A percentile compares a stretch with the other conserved stretches of the same genome.
Evolutionary conservation across 64 coral and sea anemone genomes (phyloP).

Genomic region (Platygyra sinensis): DNA sequence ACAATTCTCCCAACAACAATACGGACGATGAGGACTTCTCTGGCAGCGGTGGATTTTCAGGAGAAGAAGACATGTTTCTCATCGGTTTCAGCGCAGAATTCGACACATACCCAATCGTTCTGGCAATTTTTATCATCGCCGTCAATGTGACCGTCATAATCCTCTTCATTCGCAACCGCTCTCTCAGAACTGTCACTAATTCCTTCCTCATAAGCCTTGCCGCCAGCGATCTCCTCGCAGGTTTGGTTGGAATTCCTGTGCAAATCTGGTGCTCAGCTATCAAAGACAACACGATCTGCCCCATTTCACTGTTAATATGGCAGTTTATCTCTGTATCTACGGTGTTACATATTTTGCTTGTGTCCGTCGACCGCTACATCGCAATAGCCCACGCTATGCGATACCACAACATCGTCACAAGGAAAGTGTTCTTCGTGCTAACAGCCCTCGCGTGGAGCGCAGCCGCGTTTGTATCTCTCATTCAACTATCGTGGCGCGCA

Average conservation of each 20-base stretch:
- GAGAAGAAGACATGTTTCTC: constrained; percentile 13
- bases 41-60: constrained; percentile 6
- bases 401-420: constrained; percentile 54
- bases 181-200: constrained; percentile 65
- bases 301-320: constrained; percentile 36
- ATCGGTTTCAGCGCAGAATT: constrained; percentile 43
- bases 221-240: constrained; percentile 55
- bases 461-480: constrained; percentile 38
- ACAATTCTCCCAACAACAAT: neutral
- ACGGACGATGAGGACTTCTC: neutral
- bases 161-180: constrained; percentile 46
- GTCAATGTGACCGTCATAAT: constrained; percentile 54
- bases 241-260: constrained; percentile 52
- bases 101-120: constrained; percentile 67
- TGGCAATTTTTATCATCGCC: constrained; percentile 51
- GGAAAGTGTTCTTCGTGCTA: neutral
- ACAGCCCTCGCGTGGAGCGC: constrained; percentile 19
- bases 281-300: neutral
- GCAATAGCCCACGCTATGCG: constrained; percentile 72
- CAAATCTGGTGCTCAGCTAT: constrained; percentile 33
- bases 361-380: constrained; percentile 66
- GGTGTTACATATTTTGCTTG: constrained; percentile 65
- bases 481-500: constrained; percentile 49
- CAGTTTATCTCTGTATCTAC: constrained; percentile 68
- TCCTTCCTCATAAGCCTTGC: constrained; percentile 70